Conservation (phyloP, 2,113 vertebrate genomes). For the Oncorhynchus tshawytscha region DNA sequence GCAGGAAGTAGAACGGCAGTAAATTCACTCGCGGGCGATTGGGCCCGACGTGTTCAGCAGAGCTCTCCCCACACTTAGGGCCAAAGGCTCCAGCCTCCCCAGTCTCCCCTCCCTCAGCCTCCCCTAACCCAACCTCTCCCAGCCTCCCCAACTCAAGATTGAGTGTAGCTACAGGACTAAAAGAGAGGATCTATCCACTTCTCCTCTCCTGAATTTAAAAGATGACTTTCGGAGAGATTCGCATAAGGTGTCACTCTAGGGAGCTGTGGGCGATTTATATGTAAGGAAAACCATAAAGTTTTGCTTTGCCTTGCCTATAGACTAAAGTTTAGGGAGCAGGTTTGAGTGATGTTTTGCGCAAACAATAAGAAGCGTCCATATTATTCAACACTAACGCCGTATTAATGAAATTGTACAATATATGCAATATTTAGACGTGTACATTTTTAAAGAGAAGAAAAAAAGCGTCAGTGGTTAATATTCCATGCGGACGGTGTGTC, state of each 20-base stretch:
- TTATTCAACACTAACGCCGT: constrained; percentile 27
- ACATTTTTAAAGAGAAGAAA: constrained; percentile 40
- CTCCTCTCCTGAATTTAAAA: too few relatives aligned
- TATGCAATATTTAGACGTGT: constrained; percentile 46
- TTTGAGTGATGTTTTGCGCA: background rate
- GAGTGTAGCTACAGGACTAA: too few relatives aligned
- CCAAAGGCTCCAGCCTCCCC: background rate
- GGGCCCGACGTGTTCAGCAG: constrained; percentile 41
- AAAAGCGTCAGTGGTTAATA: constrained; percentile 4
- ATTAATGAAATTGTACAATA: constrained; percentile 38
- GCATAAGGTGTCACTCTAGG: too few relatives aligned
- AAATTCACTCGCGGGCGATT: constrained; percentile 45
- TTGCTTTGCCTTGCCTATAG: background rate
- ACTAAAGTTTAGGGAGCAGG: background rate
- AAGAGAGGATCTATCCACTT: too few relatives aligned
- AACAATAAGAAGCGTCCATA: background rate
- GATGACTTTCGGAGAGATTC: too few relatives aligned
- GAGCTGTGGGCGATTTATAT: too few relatives aligned
- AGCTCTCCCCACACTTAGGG: background rate
- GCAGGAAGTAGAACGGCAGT: constrained; percentile 46
- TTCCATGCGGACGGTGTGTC: constrained; percentile 15
- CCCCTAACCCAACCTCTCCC: too few relatives aligned
- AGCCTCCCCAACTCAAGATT: too few relatives aligned
- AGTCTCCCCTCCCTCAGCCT: too few relatives aligned
- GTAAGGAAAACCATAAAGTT: background rate